These are phyloP conservation scores for Tortrix viridana DNA, from an alignment of 2,888 invertebrate species.

Conservation along the genomic window DNA sequence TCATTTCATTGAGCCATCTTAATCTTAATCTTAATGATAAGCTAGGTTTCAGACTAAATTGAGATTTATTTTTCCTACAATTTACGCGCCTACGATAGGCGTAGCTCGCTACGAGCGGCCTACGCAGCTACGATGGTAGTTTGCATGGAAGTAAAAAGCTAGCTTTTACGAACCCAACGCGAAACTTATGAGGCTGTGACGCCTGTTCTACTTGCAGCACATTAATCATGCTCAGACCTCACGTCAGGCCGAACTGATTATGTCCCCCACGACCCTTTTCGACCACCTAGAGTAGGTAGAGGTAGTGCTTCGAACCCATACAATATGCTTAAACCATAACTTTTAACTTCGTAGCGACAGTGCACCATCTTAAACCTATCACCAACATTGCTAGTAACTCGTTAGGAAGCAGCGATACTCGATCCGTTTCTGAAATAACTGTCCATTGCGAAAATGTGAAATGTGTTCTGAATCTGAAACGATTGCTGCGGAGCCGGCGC, in stretches of 20 bases:
- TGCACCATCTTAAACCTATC: not conserved
- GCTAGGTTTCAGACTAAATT: no score
- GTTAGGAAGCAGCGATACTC: not conserved
- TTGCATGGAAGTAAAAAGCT: constrained; percentile 7
- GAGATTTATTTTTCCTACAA: no score
- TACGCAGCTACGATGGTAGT: not conserved
- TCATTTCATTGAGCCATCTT: no score
- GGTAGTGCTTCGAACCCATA: constrained; percentile 17
- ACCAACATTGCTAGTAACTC: not conserved
- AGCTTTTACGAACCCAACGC: constrained; percentile 5
- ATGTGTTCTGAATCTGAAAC: not conserved
- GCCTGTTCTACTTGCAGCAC: constrained; percentile 41
- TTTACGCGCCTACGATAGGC: not conserved
- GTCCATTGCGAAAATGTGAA: not conserved
- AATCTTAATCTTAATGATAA: no score
- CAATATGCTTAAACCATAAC: not conserved
- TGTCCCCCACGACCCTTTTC: constrained; percentile 49
- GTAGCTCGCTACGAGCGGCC: no score
- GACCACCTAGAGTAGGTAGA: constrained; percentile 58
- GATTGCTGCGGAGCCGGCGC: not conserved
- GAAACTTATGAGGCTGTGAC: not conserved
- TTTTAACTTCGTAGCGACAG: not conserved
- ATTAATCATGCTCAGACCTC: constrained; percentile 49
- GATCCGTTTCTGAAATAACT: no score
- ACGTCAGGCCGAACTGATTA: constrained; percentile 47